phyloP scores from a whole-genome alignment of 2,113 vertebrate species.

The Heloderma charlesbogerti region DNA sequence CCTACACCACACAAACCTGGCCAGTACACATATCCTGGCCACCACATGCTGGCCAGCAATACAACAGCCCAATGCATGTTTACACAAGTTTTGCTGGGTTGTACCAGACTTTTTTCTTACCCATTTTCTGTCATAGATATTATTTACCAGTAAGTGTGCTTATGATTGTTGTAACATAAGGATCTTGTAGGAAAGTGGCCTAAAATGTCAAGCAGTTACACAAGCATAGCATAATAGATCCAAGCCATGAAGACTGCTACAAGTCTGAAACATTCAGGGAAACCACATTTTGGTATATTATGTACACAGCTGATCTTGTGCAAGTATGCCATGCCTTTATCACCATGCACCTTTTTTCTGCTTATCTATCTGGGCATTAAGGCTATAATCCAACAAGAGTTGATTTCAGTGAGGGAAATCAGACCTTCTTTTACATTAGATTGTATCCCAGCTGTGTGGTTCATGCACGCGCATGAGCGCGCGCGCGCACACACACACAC shows the following conservation, averaged over 20 bases:
- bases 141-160: background rate
- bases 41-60: background rate
- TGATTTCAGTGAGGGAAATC: background rate
- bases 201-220: background rate
- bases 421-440: background rate
- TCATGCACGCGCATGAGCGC: background rate
- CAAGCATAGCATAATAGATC: too few species aligned
- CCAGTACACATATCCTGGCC: too few species aligned
- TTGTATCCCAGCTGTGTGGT: background rate
- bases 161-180: background rate
- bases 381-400: background rate
- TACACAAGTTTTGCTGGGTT: background rate
- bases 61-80: background rate
- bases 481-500: background rate
- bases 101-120: background rate
- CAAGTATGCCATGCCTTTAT: too few species aligned
- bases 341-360: too few species aligned
- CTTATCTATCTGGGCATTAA: too few species aligned
- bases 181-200: background rate
- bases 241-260: too few species aligned
- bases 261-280: background rate
- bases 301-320: too few species aligned
- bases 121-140: too few species aligned
- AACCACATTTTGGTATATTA: too few species aligned
- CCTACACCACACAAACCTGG: too few species aligned